These are phyloP conservation scores for Poeciliopsis prolifica DNA, from an alignment of 2,113 vertebrate species.

Conservation along the genomic window DNA sequence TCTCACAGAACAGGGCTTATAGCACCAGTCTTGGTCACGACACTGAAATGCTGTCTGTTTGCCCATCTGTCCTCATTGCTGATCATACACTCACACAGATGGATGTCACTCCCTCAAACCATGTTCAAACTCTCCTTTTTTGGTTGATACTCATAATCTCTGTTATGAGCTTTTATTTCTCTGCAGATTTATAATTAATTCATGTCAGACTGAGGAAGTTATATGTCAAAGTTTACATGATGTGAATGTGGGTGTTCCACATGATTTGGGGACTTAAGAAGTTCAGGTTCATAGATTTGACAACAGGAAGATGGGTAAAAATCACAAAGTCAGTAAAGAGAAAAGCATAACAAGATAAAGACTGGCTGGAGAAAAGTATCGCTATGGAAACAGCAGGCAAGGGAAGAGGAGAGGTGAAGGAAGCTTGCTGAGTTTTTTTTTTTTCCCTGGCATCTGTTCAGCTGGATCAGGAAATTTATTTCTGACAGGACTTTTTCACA, in stretches of 20 bases:
- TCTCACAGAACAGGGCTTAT: conserved; percentile 42
- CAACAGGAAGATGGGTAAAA: conserved; percentile 17
- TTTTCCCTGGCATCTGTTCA: conserved; percentile 40
- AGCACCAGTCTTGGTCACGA: conserved; percentile 71
- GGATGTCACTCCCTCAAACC: conserved; percentile 32
- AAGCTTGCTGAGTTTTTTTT: conserved; percentile 31
- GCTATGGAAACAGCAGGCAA: conserved; percentile 79
- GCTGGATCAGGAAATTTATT: conserved; percentile 39
- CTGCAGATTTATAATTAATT: neutral
- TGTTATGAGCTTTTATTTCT: neutral
- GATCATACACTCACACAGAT: conserved; percentile 48
- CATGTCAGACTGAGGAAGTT: conserved; percentile 41
- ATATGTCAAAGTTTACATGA: conserved; percentile 45
- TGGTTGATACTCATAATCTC: conserved; percentile 2
- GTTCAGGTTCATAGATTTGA: neutral
- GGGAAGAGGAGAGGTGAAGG: conserved; percentile 52
- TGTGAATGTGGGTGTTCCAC: neutral
- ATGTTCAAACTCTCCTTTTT: conserved; percentile 22
- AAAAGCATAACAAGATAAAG: conserved; percentile 55
- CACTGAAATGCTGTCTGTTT: conserved; percentile 64
- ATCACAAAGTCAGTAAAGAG: conserved; percentile 37
- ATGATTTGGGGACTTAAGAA: conserved; percentile 3
- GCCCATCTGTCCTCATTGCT: conserved; percentile 39
- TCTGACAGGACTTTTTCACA: conserved; percentile 13
- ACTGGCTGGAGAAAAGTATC: conserved; percentile 69